phyloP scores from a whole-genome alignment of 2,113 vertebrate genomes.

The Paralichthys olivaceus region DNA sequence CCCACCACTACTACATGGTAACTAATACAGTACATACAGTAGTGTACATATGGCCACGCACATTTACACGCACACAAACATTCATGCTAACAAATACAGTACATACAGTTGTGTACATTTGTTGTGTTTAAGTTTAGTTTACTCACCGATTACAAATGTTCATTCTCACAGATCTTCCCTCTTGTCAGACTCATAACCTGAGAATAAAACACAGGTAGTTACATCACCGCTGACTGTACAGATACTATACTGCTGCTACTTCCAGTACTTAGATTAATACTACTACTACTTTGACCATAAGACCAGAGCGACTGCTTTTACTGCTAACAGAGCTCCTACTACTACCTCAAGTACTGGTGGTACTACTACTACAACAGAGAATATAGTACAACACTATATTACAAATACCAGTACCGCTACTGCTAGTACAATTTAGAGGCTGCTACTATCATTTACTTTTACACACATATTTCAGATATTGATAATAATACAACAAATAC shows the following conservation, averaged over 20 bases:
- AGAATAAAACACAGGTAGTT: conserved; percentile 3
- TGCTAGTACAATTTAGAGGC: too few relatives aligned
- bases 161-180: conserved; percentile 65
- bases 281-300: background rate
- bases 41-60: background rate
- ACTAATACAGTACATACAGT: too few relatives aligned
- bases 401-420: too few relatives aligned
- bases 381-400: too few relatives aligned
- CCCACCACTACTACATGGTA: too few relatives aligned
- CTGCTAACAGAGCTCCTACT: background rate
- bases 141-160: conserved; percentile 76
- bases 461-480: background rate
- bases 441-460: background rate
- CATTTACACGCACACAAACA: background rate
- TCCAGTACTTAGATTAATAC: background rate
- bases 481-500: background rate
- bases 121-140: background rate
- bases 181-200: conserved; percentile 64
- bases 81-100: background rate
- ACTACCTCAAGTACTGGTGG: background rate
- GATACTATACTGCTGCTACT: too few relatives aligned
- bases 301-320: background rate
- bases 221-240: too few relatives aligned
- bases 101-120: background rate
- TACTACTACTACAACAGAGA: background rate